Evolutionary conservation across 2,797 vertebrate genomes (phyloP).

Genomic region (Lacerta bilineata): DNA sequence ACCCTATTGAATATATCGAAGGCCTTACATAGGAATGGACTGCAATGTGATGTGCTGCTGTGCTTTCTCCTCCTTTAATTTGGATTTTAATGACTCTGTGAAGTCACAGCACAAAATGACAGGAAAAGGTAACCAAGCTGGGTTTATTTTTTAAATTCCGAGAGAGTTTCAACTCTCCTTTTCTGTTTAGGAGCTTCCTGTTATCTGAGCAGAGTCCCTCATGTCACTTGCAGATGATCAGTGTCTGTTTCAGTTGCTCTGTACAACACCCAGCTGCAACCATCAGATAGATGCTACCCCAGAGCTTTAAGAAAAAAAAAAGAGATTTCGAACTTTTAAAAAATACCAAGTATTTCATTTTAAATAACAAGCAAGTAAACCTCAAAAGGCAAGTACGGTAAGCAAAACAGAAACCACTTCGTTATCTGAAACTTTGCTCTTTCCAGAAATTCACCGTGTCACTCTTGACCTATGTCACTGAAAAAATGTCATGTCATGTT

Average conservation of each 20-base stretch:
- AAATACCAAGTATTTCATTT: neutral
- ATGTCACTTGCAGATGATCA: neutral
- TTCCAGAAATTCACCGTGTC: neutral
- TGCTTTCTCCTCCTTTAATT: neutral
- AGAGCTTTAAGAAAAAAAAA: neutral
- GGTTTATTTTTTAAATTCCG: neutral
- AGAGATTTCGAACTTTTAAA: neutral
- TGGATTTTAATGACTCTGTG: neutral
- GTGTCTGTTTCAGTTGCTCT: neutral
- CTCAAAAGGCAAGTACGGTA: neutral
- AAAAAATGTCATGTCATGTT: neutral
- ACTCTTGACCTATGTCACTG: neutral
- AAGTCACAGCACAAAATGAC: neutral
- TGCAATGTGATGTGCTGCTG: neutral
- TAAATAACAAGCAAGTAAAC: too few relatives aligned
- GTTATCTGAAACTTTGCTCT: neutral
- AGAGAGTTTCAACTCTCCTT: neutral
- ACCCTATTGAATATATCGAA: neutral
- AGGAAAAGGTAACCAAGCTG: neutral
- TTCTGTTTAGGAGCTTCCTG: neutral
- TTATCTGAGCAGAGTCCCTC: neutral
- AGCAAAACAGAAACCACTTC: neutral
- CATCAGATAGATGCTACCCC: neutral
- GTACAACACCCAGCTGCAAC: neutral
- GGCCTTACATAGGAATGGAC: neutral